Evolutionary conservation across 2,888 invertebrate species (phyloP).

Genomic region (Heteromyza rotundicornis): DNA sequence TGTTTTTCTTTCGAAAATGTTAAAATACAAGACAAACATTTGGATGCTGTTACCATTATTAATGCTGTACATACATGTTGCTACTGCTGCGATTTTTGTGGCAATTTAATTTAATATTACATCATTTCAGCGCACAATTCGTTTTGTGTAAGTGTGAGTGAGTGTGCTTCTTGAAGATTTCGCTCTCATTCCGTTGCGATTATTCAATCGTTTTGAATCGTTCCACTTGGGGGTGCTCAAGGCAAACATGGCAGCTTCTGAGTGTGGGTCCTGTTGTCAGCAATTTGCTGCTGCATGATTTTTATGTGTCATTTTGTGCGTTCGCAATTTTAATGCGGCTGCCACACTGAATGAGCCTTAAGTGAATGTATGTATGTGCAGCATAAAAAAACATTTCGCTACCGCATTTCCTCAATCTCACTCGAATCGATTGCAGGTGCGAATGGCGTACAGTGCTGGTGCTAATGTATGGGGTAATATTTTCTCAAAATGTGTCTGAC

Average conservation of each 20-base stretch:
- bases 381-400: too few relatives aligned
- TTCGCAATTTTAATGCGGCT: not conserved
- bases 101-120: not conserved
- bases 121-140: not conserved
- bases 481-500: too few relatives aligned
- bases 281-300: conserved; percentile 8
- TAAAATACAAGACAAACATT: not conserved
- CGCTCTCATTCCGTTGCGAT: not conserved
- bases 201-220: not conserved
- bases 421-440: conserved; percentile 3
- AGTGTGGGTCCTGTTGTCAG: conserved; percentile 7
- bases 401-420: not conserved
- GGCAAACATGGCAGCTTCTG: not conserved
- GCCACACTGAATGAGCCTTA: not conserved
- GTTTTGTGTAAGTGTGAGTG: not conserved
- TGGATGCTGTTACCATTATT: conserved; percentile 6
- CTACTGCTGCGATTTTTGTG: conserved; percentile 1
- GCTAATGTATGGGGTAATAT: too few relatives aligned
- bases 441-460: not conserved
- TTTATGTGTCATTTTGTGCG: conserved; percentile 8
- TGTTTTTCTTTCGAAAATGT: too few relatives aligned
- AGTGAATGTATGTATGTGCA: too few relatives aligned
- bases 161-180: not conserved
- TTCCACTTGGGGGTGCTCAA: too few relatives aligned
- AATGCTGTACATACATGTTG: conserved; percentile 10